Evolutionary conservation across 30 jellyfish, hydroid and myxozoan genomes (phyloP).

Genomic region (Hydractinia symbiolongicarpus): DNA sequence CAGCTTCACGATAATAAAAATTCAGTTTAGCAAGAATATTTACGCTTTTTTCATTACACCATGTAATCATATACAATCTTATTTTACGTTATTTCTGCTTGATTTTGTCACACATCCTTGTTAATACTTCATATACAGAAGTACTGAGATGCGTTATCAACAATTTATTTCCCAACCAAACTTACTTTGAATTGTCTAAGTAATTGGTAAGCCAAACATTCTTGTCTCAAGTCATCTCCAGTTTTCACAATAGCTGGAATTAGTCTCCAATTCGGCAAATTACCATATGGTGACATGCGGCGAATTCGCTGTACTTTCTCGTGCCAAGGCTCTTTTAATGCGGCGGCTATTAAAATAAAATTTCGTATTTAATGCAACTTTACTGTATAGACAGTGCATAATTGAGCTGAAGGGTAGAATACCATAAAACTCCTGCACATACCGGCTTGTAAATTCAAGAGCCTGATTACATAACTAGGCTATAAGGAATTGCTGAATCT

Average conservation of each 20-base stretch:
- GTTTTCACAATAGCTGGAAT: conserved; percentile 96
- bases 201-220: conserved; percentile 92
- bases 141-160: too few relatives aligned
- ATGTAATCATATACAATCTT: too few relatives aligned
- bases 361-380: background rate
- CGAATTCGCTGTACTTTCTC: conserved; percentile 89
- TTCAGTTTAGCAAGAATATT: too few relatives aligned
- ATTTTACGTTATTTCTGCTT: too few relatives aligned
- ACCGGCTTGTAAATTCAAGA: too few relatives aligned
- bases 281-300: conserved; percentile 85
- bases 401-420: too few relatives aligned
- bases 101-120: background rate
- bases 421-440: too few relatives aligned
- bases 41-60: too few relatives aligned
- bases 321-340: conserved; percentile 92
- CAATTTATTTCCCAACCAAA: background rate
- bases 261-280: conserved; percentile 84
- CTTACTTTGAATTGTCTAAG: conserved; percentile 84
- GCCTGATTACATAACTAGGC: too few relatives aligned
- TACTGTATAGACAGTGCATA: background rate
- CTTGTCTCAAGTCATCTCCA: conserved; percentile 99
- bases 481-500: too few relatives aligned
- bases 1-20: too few relatives aligned
- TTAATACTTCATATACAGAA: too few relatives aligned
- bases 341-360: conserved; percentile 58